phyloP scores from a whole-genome alignment of 2,113 vertebrate species.

The Callithrix jacchus region DNA sequence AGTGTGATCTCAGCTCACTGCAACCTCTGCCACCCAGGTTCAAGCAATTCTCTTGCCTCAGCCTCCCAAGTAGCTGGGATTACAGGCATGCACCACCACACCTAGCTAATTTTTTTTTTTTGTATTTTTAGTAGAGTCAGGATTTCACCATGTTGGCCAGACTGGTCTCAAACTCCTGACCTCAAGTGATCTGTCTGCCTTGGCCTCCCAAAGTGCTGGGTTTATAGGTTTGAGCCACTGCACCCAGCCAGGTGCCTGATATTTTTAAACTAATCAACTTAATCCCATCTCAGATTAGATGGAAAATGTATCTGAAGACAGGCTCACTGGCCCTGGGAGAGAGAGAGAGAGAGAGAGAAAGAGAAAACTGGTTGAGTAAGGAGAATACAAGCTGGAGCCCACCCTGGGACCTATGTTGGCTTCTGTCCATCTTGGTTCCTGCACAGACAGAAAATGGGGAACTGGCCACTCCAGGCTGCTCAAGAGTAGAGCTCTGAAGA shows the following conservation, averaged over 20 bases:
- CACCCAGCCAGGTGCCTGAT: neutral
- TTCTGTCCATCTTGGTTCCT: neutral
- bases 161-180: too few relatives aligned
- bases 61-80: too few relatives aligned
- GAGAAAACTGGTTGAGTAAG: neutral
- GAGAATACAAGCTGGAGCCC: neutral
- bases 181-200: too few relatives aligned
- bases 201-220: too few relatives aligned
- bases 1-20: too few relatives aligned
- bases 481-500: neutral
- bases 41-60: too few relatives aligned
- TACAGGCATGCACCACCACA: too few relatives aligned
- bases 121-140: too few relatives aligned
- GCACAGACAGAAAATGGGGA: neutral
- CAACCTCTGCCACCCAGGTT: too few relatives aligned
- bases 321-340: neutral
- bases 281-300: slow-evolving; percentile 18
- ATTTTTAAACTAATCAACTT: slow-evolving; percentile 30
- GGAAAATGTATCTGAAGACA: neutral
- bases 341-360: neutral
- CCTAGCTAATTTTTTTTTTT: too few relatives aligned
- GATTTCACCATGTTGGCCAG: too few relatives aligned
- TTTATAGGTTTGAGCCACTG: too few relatives aligned
- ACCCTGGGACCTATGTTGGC: neutral
- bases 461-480: neutral